Evolutionary conservation across 2,113 vertebrate genomes (phyloP).

Genomic region (Pterocles orientalis): DNA sequence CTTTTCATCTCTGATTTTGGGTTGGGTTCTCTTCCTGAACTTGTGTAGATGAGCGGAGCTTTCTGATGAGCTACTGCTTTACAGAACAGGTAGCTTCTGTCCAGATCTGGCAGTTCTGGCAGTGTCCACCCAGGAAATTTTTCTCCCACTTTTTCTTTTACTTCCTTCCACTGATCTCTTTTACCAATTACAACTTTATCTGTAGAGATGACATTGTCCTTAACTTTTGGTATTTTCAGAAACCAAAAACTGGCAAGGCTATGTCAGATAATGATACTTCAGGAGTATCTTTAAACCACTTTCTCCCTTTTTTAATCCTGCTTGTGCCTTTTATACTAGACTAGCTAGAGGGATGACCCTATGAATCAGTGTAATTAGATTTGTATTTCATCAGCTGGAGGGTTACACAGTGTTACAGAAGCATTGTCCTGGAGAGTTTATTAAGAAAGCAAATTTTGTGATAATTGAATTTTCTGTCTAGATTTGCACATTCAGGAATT

Average conservation of each 20-base stretch:
- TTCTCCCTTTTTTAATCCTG: not conserved
- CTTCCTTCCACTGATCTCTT: not conserved
- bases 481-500: not conserved
- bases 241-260: not conserved
- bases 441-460: not conserved
- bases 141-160: not conserved
- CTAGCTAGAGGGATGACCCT: not conserved
- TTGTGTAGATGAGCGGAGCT: not conserved
- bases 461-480: not conserved
- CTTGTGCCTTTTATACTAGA: not conserved
- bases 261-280: not conserved
- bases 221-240: not conserved
- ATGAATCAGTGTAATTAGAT: not conserved
- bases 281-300: not conserved
- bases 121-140: not conserved
- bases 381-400: not conserved
- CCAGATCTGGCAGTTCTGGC: not conserved
- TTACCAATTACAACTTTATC: not conserved
- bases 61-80: not conserved
- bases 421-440: not conserved
- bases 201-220: not conserved
- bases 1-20: not conserved
- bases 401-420: not conserved
- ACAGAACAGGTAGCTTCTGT: not conserved
- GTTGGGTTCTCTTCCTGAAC: not conserved